phyloP scores from a whole-genome alignment of 2,888 invertebrate species.

The Syrista parreyssii region DNA sequence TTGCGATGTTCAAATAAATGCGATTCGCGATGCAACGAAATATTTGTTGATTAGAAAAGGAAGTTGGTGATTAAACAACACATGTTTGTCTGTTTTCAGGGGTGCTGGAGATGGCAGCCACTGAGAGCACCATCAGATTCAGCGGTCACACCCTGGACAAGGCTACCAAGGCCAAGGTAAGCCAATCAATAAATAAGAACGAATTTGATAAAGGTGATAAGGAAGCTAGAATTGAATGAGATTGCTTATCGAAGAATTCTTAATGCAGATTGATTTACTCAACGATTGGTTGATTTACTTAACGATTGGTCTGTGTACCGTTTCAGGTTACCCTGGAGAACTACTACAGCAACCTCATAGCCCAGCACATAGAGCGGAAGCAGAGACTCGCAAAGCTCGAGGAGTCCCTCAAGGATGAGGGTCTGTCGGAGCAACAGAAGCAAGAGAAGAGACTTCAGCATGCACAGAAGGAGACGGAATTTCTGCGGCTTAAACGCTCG shows the following conservation, averaged over 20 bases:
- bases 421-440: constrained; percentile 92
- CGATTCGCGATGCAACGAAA: no score
- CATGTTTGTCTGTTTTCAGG: constrained; percentile 71
- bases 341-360: constrained; percentile 98
- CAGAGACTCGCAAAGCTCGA: constrained; percentile 94
- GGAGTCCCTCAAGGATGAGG: constrained; percentile 96
- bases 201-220: constrained; percentile 24
- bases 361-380: constrained; percentile 97
- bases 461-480: constrained; percentile 99
- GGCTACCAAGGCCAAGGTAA: constrained; percentile 95
- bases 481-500: constrained; percentile 93
- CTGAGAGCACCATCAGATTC: constrained; percentile 88
- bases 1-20: no score
- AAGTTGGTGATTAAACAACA: neutral
- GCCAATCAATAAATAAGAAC: neutral
- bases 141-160: constrained; percentile 98
- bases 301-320: no score
- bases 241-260: no score
- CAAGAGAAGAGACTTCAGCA: constrained; percentile 94
- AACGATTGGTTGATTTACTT: no score
- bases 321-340: constrained; percentile 89
- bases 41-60: neutral
- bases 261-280: no score
- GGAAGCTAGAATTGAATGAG: neutral
- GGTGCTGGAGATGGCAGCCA: constrained; percentile 87